phyloP scores from a whole-genome alignment of 2,797 vertebrate genomes.

The Otolemur crassicaudatus region DNA sequence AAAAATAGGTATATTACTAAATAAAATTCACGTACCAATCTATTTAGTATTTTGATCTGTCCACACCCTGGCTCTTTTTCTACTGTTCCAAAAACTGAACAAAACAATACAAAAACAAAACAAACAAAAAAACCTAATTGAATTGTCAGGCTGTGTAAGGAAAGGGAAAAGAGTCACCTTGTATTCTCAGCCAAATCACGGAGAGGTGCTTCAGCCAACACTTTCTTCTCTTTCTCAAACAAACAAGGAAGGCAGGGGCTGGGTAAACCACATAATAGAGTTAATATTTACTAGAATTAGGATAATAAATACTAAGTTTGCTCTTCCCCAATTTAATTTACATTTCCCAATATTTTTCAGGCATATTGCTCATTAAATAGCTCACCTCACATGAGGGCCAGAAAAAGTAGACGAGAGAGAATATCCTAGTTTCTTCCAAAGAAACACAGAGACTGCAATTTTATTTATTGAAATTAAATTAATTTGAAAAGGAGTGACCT shows the following conservation, averaged over 20 bases:
- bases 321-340: background rate
- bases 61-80: background rate
- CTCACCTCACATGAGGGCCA: background rate
- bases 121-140: background rate
- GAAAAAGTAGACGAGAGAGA: background rate
- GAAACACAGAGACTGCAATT: background rate
- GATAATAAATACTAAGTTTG: background rate
- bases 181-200: background rate
- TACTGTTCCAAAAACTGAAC: background rate
- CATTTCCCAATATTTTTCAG: background rate
- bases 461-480: slow-evolving; percentile 12
- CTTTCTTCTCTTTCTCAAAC: slow-evolving; percentile 12
- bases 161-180: slow-evolving; percentile 18
- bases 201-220: background rate
- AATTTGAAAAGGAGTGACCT: background rate
- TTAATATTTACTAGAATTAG: slow-evolving; percentile 18
- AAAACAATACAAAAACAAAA: background rate
- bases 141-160: background rate
- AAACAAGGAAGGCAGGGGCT: background rate
- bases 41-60: background rate
- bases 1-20: slow-evolving; percentile 20
- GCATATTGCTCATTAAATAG: background rate
- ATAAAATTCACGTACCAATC: background rate
- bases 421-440: background rate
- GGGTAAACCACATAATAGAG: background rate